Base-by-base conservation (phyloP, 2,888 invertebrate genomes). In the Strigamia maritima region DNA sequence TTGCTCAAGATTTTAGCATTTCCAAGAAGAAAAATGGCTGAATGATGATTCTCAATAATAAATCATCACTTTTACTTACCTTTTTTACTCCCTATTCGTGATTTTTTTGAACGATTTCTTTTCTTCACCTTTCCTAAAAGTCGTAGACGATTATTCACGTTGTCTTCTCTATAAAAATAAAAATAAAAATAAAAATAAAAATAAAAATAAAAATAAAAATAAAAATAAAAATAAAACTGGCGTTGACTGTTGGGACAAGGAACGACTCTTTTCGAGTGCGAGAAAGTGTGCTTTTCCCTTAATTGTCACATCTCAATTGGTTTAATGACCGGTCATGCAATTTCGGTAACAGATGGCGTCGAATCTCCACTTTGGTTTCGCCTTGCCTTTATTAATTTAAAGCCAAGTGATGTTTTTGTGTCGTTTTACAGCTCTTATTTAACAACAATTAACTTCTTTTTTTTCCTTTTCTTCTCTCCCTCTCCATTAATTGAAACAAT, bases 401-500 rank as follows among this genome's bases (percentile, higher is more conserved):
- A 44, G 44, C 44, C 14, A 44, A 44, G 44, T 44, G 44, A 14
- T 44, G 44, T 44, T n/a, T 44, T 44, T 44, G 44, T 44, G 44
- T 14, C 44, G 44, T 44, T 44, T 16, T 44, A 44, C 44, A 16
- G 44, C 44, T 44, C 16, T 44, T 44, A 65, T 65, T 65, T 65
- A 65, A 65, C 22, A 4, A 65, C 8, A 22, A 65, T 65, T 24
- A 65, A 19, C 22, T 65, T 65, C 24, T 65, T 19, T 35, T 35
- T 35, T 65, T 65, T 65, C 24, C 22, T 19, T 35, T 35, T 35
- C 10, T 1, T 60, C 22, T 22, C 60, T 2, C 14, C 22, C 19
- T 65, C 19, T 8, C 22, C 14, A 65, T 16, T 65, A 65, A 65
- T 65, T 65, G 60, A 65, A 65, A 65, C 60, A 65, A 65, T 65